Conservation (phyloP, 2,888 invertebrate genomes). For the Lochmaea crataegi region DNA sequence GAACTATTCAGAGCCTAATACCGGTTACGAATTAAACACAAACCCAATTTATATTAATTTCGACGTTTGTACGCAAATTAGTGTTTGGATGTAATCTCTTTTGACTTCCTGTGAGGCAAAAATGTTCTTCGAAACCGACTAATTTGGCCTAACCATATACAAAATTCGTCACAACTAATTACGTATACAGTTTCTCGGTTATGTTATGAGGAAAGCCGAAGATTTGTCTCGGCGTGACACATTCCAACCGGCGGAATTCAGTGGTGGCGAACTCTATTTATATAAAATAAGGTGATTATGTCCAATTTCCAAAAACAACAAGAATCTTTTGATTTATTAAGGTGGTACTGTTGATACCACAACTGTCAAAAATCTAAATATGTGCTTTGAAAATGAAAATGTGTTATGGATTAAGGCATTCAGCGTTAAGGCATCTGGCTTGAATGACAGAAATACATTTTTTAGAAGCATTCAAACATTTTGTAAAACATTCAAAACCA, state of each 20-base stretch:
- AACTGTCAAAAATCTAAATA: no score
- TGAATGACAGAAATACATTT: no score
- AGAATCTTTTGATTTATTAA: not conserved
- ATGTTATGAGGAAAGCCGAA: constrained; percentile 15
- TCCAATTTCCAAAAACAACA: no score
- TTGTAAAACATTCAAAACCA: no score
- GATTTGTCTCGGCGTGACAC: constrained; percentile 27
- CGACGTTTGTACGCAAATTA: not conserved
- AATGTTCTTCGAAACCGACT: constrained; percentile 8
- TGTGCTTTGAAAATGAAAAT: no score
- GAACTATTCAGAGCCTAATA: not conserved
- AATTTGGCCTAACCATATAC: constrained; percentile 3
- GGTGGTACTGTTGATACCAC: no score
- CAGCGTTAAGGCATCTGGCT: no score
- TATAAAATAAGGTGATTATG: not conserved
- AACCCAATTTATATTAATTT: constrained; percentile 6
- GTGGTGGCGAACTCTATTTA: not conserved
- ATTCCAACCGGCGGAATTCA: constrained; percentile 7
- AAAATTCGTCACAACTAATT: constrained; percentile 13
- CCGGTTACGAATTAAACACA: not conserved
- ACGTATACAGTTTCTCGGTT: not conserved
- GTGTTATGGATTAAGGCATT: no score
- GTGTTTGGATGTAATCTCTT: not conserved
- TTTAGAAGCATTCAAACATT: no score
- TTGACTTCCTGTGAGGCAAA: not conserved